Percentiles rank a stretch among this genome's conserved stretches.
Conservation (phyloP, 1,140 invertebrate genomes). For the Pectinophora gossypiella region DNA sequence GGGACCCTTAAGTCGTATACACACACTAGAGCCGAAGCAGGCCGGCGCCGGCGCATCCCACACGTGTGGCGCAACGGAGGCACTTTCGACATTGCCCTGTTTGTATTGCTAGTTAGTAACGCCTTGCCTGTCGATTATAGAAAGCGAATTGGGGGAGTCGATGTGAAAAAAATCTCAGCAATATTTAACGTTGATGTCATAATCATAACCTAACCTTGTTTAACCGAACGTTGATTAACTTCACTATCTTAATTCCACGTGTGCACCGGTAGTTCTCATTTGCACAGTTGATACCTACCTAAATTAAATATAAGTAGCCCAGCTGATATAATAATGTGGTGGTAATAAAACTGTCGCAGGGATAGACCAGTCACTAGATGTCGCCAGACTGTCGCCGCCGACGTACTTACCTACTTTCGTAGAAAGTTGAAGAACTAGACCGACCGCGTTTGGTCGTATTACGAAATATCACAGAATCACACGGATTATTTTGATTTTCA, state of each 20-base stretch:
- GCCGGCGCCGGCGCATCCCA: constrained; percentile 61
- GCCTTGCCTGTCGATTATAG: constrained; percentile 49
- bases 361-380: constrained; percentile 19
- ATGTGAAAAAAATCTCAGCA: constrained; percentile 25
- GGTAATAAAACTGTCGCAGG: constrained; percentile 19
- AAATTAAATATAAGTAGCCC: no score
- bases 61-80: constrained; percentile 66
- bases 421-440: constrained; percentile 69
- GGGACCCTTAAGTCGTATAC: constrained; percentile 56
- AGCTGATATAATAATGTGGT: no score
- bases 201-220: constrained; percentile 21
- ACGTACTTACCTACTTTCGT: constrained; percentile 42
- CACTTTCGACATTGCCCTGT: constrained; percentile 60
- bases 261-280: no score
- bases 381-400: constrained; percentile 31
- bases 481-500: constrained; percentile 48
- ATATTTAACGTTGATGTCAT: constrained; percentile 27
- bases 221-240: no score
- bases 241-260: no score
- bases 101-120: constrained; percentile 57
- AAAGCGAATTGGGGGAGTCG: constrained; percentile 43
- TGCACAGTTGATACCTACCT: no score
- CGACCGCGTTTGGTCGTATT: constrained; percentile 47
- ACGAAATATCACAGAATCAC: constrained; percentile 43
- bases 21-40: constrained; percentile 35